Percentiles rank a stretch among this genome's conserved stretches.
Evolutionary conservation across 1,140 invertebrate species (phyloP).

Genomic region (Micrasema minimum): DNA sequence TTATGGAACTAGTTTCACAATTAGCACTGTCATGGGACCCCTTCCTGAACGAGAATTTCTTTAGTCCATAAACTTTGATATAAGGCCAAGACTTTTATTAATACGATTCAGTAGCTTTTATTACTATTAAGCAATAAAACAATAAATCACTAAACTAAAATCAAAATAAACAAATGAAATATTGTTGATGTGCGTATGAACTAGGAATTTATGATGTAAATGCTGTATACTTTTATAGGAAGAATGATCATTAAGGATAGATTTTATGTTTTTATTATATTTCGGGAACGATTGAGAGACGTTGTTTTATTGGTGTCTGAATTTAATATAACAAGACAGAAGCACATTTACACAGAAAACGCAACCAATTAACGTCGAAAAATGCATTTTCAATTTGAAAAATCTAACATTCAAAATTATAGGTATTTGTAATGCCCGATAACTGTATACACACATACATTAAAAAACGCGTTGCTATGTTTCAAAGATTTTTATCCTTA

Average conservation of each 20-base stretch:
- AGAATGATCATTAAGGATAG: neutral
- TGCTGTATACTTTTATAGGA: conserved; percentile 20
- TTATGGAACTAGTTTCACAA: conserved; percentile 45
- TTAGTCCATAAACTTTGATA: conserved; percentile 4
- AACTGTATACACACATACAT: too few species aligned
- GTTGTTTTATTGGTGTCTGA: too few species aligned
- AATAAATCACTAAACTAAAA: conserved; percentile 21
- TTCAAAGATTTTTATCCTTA: too few species aligned
- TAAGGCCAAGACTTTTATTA: conserved; percentile 21
- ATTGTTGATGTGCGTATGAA: conserved; percentile 20
- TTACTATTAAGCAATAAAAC: conserved; percentile 25
- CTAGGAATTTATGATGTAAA: conserved; percentile 28
- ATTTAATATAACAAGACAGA: too few species aligned
- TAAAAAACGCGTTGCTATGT: too few species aligned
- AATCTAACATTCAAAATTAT: too few species aligned
- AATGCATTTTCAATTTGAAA: too few species aligned
- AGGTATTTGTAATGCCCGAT: too few species aligned
- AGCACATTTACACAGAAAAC: too few species aligned
- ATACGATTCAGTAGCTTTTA: conserved; percentile 37
- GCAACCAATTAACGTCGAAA: too few species aligned
- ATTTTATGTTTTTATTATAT: conserved; percentile 6
- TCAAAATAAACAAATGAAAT: conserved; percentile 30
- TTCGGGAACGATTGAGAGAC: too few species aligned
- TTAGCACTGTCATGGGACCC: conserved; percentile 36
- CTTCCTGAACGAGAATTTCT: neutral